Percentiles rank a stretch among this genome's conserved stretches.
These are phyloP conservation scores for Nematopogon swammerdamellus DNA, from an alignment of 2,888 invertebrate species.

Conservation along the genomic window DNA sequence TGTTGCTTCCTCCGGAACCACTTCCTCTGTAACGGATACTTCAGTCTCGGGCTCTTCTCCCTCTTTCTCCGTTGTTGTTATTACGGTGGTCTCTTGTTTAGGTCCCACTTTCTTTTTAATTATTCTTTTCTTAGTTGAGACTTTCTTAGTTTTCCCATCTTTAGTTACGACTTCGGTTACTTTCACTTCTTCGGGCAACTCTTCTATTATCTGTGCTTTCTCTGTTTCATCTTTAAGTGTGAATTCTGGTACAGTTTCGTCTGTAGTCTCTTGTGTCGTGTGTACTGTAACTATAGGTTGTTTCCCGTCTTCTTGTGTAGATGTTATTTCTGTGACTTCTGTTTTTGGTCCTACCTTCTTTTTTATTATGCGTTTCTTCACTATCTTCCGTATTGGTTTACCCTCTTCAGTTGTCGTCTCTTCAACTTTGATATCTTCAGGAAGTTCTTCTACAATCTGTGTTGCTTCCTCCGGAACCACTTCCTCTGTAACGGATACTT, in stretches of 20 bases:
- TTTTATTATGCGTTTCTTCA: conserved; percentile 6
- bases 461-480: conserved; percentile 8
- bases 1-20: conserved; percentile 20
- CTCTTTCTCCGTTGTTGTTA: conserved; percentile 26
- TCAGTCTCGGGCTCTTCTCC: too few species aligned
- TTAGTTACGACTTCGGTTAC: conserved; percentile 10
- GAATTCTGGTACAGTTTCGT: conserved; percentile 10
- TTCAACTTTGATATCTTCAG: conserved; percentile 16
- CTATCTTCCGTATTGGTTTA: conserved; percentile 15
- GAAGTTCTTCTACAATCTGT: conserved; percentile 14
- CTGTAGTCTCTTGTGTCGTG: conserved; percentile 12
- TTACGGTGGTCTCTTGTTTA: conserved; percentile 29
- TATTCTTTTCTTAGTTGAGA: conserved; percentile 16
- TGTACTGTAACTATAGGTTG: conserved; percentile 9
- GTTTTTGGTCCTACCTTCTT: conserved; percentile 10
- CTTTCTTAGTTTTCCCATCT: not conserved
- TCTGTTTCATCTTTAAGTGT: conserved; percentile 9
- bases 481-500: conserved; percentile 10
- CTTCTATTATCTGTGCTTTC: conserved; percentile 14
- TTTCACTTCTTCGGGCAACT: conserved; percentile 14
- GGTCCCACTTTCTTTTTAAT: conserved; percentile 25
- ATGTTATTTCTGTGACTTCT: conserved; percentile 25
- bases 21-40: conserved; percentile 16
- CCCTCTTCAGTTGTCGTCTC: conserved; percentile 18
- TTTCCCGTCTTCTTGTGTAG: conserved; percentile 15